Evolutionary conservation across 2,113 vertebrate genomes (phyloP), one percentile per base, ranked within the genome.

Genomic region (Archocentrus centrarchus): DNA sequence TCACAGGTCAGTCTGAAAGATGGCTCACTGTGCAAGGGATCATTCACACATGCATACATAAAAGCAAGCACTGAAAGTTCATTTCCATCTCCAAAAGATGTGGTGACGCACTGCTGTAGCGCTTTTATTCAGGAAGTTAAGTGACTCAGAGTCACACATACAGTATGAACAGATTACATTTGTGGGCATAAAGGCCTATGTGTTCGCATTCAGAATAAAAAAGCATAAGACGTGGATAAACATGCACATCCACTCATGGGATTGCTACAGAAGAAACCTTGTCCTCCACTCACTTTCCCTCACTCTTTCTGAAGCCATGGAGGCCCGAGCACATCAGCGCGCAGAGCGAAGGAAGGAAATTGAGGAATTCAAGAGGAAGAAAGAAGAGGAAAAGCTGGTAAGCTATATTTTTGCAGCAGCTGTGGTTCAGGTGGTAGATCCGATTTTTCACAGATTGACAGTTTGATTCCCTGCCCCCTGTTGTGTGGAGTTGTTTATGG

Each of bases 301-400:
- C 59, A 11, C 1, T 82, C 47, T 80, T 60, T 86, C n/a, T 77
- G 44, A 92, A 99, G 98, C 97, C 57, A 99, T 99, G 98, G 97
- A 98, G 92, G 96, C 96, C 86, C 97, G 97, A 80, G 98, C 97
- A 13, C 87, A 41, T 41, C 96, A 96, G 83, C 95, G 98, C 2
- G 94, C 95, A 53, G 96, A 97, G 93, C 93, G 95, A 64, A 97
- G 93, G 93, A 97, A 79, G 84, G 93, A 97, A 93, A 89, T 97
- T 55, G 96, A 98, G 89, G 97, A 97, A 88, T 92, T 92, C 75
- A 99, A 96, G 91, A 96, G 86, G 86, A 96, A 60, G 90, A 96
- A 93, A 91, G 95, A 97, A 86, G 96, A 98, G 15, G 96, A 98
- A 61, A 98, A 96, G 93, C 50, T 88, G 27, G 8, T 93, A 84